Evolutionary conservation across 2,888 invertebrate genomes (phyloP), one percentile per base, ranked within the genome.

Genomic region (Exephanes ischioxanthus): DNA sequence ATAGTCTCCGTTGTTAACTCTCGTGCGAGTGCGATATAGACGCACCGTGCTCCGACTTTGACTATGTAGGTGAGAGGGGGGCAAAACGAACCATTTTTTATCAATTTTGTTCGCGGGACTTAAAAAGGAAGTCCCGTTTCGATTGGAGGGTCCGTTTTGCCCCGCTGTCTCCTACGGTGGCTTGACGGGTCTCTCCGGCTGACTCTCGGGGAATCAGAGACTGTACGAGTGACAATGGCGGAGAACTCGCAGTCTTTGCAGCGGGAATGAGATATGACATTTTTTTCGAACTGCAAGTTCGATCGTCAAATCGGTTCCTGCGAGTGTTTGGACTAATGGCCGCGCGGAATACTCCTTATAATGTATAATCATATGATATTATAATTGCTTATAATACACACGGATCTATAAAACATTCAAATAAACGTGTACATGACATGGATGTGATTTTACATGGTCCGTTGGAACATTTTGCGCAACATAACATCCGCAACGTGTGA

Each of bases 311-410:
- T 30, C 30, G 30, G 4, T 30, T 22, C 22, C 22, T 22, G 22
- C 22, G 22, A 22, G 22, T 22, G 22, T 22, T 22, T 22, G 22
- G 22, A 22, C 22, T 22, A 22, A 22, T 22, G 1, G 76, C 16
- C 37, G 11, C 41, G n/a, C 22, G 22, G 77, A 75, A 79, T 77
- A 85, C 7, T 7, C 30, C 30, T 30, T 30, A 30, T 30, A 30
- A 30, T 30, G 30, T 30, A 30, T 30, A 30, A 30, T 30, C 4
- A 30, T 30, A 30, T 30, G 1, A 2, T 4, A 76, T 80, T 63
- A 77, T 73, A 80, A 85, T 85, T 83, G 68, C 83, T 80, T 85
- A 72, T 48, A 61, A 55, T 33, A 33, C 45, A 80, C 41, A 48
- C 51, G 14, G 37, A 19, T 14, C 1, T 68, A n/a, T 14, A 48